Base-by-base conservation (phyloP, 2,113 vertebrate genomes). In the Perca fluviatilis region DNA sequence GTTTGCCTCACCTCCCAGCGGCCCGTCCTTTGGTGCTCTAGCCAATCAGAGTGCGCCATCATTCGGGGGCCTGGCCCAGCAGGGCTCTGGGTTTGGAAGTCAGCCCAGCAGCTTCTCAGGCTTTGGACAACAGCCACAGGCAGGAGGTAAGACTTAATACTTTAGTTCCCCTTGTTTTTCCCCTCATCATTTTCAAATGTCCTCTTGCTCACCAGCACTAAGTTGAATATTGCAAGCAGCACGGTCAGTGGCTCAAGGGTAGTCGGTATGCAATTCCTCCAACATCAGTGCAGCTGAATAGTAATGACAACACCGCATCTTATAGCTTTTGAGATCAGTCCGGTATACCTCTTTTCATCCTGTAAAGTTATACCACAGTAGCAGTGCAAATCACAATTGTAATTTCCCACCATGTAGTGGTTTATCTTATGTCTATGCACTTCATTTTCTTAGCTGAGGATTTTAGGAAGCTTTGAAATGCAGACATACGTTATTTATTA, bases 1-100 rank as follows among this genome's bases (percentile, higher is more conserved):
- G 73, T 99, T 99, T 63, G 97, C 97, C 36, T 96, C 95, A 67
- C 92, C 96, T 63, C 88, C 91, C 66, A 96, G 74, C 18, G 95
- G 93, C 0, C 95, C 97, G 0, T 95, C 97, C 0, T 99, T 99
- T 5, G 97, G 97, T 19, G 95, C 94, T 0, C 73, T 99, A 6
- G 97, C 98, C 18, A 95, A 80, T 89, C 98, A 98, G 73, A 96
- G 87, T 5, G 72, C 96, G 0, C 97, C 97, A 0, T 96, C 97
- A 0, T 99, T 99, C 3, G 97, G 98, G 6, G 93, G 86, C 0
- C 83, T 99, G 67, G 96, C 97, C 13, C 97, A 98, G 14, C 97
- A 98, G 90, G 83, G 89, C 0, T 8, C 96, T 0, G 95, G 93
- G 2, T 99, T 99, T 0, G 97, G 97, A 58, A 79, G 87, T 23